Evolutionary conservation across 2,888 invertebrate species (phyloP).

Genomic region (Hylaea fasciaria): DNA sequence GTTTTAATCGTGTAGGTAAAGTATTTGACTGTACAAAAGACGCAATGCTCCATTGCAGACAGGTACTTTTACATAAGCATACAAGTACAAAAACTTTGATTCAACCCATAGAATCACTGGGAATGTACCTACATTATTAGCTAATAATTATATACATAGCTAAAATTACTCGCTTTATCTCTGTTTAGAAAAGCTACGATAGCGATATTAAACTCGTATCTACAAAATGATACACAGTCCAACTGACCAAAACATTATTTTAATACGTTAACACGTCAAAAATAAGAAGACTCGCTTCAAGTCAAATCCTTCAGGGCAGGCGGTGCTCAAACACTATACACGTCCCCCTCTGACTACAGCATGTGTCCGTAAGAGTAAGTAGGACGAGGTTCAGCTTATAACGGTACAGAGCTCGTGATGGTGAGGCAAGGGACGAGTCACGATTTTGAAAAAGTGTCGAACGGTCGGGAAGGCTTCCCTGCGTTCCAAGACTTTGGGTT

Average conservation of each 20-base stretch:
- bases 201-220: neutral
- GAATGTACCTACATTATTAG: too few relatives aligned
- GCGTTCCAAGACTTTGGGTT: conserved; percentile 56
- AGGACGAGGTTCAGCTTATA: conserved; percentile 52
- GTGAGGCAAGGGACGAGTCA: conserved; percentile 73
- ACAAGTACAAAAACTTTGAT: too few relatives aligned
- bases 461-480: conserved; percentile 62
- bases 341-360: conserved; percentile 57
- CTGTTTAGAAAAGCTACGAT: too few relatives aligned
- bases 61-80: too few relatives aligned
- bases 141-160: too few relatives aligned
- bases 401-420: conserved; percentile 81
- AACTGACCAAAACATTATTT: conserved; percentile 39
- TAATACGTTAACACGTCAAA: conserved; percentile 58
- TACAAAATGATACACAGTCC: conserved; percentile 8
- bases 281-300: conserved; percentile 50
- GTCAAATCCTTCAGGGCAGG: conserved; percentile 53
- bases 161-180: too few relatives aligned
- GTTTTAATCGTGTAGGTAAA: neutral
- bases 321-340: conserved; percentile 46
- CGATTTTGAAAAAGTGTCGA: conserved; percentile 84
- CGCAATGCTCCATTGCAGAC: too few relatives aligned
- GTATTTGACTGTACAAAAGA: too few relatives aligned
- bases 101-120: too few relatives aligned
- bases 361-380: conserved; percentile 57